A percentile compares a stretch with the other conserved stretches of the same genome.
Conservation (phyloP, 1,140 invertebrate genomes). For the Laupala kohalensis region DNA sequence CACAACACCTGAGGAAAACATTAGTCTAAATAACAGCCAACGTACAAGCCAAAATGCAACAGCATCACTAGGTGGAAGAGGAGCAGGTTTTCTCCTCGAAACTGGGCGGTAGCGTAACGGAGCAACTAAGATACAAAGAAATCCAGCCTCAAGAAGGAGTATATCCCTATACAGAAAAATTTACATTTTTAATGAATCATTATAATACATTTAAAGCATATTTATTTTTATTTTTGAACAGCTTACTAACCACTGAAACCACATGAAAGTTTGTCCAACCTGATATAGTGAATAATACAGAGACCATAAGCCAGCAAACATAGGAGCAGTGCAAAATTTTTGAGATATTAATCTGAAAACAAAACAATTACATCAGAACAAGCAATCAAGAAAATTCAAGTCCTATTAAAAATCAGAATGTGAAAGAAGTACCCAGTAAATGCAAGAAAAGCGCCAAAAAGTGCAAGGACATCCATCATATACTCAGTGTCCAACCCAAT, state of each 20-base stretch:
- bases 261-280: constrained; percentile 64
- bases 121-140: constrained; percentile 58
- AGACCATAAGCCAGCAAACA: constrained; percentile 54
- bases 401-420: not conserved
- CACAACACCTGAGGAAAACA: constrained; percentile 61
- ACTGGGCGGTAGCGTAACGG: constrained; percentile 38
- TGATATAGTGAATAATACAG: constrained; percentile 64
- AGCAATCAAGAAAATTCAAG: not conserved
- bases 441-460: constrained; percentile 50
- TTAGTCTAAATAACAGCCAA: constrained; percentile 65
- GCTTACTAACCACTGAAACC: constrained; percentile 58
- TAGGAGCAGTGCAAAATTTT: constrained; percentile 42
- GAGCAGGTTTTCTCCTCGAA: constrained; percentile 22
- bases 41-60: constrained; percentile 58
- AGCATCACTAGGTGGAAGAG: constrained; percentile 32
- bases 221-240: not conserved
- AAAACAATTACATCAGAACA: too few species aligned
- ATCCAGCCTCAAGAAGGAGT: constrained; percentile 61
- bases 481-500: constrained; percentile 53
- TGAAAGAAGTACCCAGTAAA: constrained; percentile 40
- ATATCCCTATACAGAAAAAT: constrained; percentile 44
- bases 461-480: constrained; percentile 54
- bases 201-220: not conserved
- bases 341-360: constrained; percentile 47
- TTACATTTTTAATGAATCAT: too few species aligned